Base-by-base conservation (phyloP, 2,888 invertebrate species). In the Trichopria drosophilae region DNA sequence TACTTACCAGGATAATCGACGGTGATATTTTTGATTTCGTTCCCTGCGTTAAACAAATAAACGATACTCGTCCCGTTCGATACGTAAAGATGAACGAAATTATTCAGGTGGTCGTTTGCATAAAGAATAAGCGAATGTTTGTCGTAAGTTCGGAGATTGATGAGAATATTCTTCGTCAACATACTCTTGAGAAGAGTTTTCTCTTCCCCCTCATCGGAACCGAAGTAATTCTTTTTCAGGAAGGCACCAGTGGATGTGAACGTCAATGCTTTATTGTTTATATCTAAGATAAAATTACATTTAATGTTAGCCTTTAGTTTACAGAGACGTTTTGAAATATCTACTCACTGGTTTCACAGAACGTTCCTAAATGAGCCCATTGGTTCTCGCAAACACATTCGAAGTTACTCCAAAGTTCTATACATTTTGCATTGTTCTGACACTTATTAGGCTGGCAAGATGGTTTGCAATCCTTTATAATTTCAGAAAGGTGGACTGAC, bases 391-490 rank as follows among this genome's bases (percentile, higher is more conserved):
- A 96, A 59, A 90, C 87, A 73, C 96, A 96, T 67, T 90, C 88
- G 64, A 93, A 95, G 22, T 88, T 87, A 54, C 92, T 93, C 94
- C 94, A 95, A 1, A 90, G 78, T 72, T 95, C 93, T 65, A 91
- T 91, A 71, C 92, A 96, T 57, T 84, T 84, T 0, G 93, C 95
- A 35, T 87, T 91, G 72, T 96, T 94, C 73, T 88, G 86, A 72
- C 95, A 96, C 6, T 94, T 94, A 71, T 93, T 93, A 0, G 93
- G 93, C 58, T 92, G 91, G 76, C 96, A 96, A 0, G 93, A 93
- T 0, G 94, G 93, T 69, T 90, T 91, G 71, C 96, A 96, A 71
- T 93, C 93, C 72, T 90, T 89, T 53, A 92, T 91, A 55, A 95
- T 93, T 76, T 93, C 93, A 39, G 90, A 90, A 44, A 93, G 77